Conservation (phyloP, 2,797 vertebrate genomes). For the Sardinella longiceps region DNA sequence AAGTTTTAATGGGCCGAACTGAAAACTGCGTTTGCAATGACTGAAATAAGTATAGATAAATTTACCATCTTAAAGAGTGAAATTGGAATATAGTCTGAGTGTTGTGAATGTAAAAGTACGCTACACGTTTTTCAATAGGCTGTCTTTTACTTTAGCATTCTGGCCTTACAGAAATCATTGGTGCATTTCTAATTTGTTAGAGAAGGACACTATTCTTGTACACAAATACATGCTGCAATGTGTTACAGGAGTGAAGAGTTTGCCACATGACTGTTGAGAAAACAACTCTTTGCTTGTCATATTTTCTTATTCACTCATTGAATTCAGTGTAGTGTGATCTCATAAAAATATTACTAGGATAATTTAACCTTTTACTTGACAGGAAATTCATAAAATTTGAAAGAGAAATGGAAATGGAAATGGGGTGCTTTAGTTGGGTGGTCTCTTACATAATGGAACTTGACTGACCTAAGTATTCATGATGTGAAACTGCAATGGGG, state of each 20-base stretch:
- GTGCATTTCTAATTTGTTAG: background rate
- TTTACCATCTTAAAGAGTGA: no score
- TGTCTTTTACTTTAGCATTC: no score
- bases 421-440: no score
- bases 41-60: no score
- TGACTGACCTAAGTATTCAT: background rate
- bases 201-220: background rate
- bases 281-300: background rate
- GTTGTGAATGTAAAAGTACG: background rate
- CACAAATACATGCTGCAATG: background rate
- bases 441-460: background rate
- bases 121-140: background rate
- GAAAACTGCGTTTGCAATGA: no score
- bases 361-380: background rate
- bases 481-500: conserved; percentile 1
- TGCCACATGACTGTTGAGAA: background rate
- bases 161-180: background rate
- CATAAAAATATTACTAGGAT: background rate
- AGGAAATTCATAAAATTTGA: background rate
- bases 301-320: background rate
- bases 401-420: background rate
- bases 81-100: background rate
- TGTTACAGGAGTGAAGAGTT: background rate
- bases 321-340: background rate
- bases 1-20: no score